Conservation (phyloP, 2,888 invertebrate species). For the Athripsodes cinereus region DNA sequence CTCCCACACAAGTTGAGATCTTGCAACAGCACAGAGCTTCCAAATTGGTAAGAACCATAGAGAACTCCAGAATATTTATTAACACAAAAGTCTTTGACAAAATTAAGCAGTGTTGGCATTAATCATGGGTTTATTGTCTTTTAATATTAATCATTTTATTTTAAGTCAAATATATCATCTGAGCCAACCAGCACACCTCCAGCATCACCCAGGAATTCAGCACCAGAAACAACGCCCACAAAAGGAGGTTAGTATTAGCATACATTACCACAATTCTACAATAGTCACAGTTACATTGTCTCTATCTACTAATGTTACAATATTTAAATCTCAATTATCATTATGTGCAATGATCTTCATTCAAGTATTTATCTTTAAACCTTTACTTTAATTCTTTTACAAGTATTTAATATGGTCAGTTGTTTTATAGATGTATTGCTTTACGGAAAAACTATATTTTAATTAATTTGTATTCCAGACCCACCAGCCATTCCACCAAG, state of each 20-base stretch:
- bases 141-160: conserved; percentile 1
- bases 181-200: conserved; percentile 27
- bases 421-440: too few relatives aligned
- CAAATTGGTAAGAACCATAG: conserved; percentile 19
- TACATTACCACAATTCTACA: too few relatives aligned
- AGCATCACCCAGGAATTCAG: conserved; percentile 22
- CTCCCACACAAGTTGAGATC: conserved; percentile 44
- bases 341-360: too few relatives aligned
- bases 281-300: too few relatives aligned
- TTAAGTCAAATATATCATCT: conserved; percentile 22
- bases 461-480: conserved; percentile 5
- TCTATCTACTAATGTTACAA: too few relatives aligned
- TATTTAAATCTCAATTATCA: too few relatives aligned
- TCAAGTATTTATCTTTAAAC: too few relatives aligned
- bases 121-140: too few relatives aligned
- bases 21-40: conserved; percentile 37
- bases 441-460: too few relatives aligned
- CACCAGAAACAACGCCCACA: conserved; percentile 18
- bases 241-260: conserved; percentile 15
- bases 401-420: too few relatives aligned
- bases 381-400: too few relatives aligned
- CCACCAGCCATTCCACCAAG: conserved; percentile 23
- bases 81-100: neutral
- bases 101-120: neutral
- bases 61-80: neutral